Evolutionary conservation across 2,113 vertebrate species (phyloP).

Genomic region (Eulemur rufifrons): DNA sequence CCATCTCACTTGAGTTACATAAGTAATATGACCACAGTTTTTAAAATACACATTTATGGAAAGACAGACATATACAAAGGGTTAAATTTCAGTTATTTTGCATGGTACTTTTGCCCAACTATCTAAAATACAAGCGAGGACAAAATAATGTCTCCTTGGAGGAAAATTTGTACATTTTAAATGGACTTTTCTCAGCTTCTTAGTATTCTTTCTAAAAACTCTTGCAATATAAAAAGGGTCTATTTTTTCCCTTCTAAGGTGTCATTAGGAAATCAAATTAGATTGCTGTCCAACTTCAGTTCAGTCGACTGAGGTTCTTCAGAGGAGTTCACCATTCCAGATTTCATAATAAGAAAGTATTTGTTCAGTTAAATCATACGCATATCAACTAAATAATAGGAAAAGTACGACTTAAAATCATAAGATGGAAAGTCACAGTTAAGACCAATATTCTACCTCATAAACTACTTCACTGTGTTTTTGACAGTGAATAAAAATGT

Average conservation of each 20-base stretch:
- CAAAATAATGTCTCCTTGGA: neutral
- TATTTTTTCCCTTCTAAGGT: neutral
- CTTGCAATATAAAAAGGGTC: neutral
- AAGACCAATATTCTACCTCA: neutral
- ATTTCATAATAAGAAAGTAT: slow-evolving; percentile 3
- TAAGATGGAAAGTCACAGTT: neutral
- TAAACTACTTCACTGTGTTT: neutral
- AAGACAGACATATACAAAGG: neutral
- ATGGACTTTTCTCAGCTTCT: slow-evolving; percentile 27
- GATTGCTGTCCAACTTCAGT: neutral
- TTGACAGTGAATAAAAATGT: slow-evolving; percentile 18
- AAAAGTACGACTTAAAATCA: neutral
- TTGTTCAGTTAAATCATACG: slow-evolving; percentile 31
- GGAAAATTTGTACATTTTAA: slow-evolving; percentile 17
- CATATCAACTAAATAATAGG: neutral
- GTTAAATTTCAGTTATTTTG: slow-evolving; percentile 9
- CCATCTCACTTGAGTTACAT: neutral
- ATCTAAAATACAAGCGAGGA: neutral
- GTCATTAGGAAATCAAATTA: slow-evolving; percentile 33
- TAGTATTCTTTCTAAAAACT: neutral
- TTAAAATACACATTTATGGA: neutral
- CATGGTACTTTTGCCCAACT: neutral
- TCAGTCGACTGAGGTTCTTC: neutral
- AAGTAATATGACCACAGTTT: neutral
- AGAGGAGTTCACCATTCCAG: neutral